phyloP scores from a whole-genome alignment of 2,113 vertebrate genomes.

The Sinosuthora webbiana region DNA sequence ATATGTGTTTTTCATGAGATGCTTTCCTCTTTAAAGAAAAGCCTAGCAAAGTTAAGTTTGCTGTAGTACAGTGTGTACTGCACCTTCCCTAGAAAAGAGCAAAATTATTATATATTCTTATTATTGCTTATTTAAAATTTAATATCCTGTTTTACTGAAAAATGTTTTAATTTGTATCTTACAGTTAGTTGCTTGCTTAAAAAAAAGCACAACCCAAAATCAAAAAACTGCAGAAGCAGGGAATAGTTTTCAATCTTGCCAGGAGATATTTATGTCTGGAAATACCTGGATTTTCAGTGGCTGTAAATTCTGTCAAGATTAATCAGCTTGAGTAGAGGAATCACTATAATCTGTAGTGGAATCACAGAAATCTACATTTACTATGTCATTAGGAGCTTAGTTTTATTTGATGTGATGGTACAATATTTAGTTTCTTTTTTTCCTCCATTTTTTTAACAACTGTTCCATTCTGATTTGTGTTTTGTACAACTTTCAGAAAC shows the following conservation, averaged over 20 bases:
- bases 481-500: conserved; percentile 75
- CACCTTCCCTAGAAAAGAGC: background rate
- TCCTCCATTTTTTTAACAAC: background rate
- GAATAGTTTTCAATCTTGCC: background rate
- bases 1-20: background rate
- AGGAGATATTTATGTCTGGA: background rate
- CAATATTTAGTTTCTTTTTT: background rate
- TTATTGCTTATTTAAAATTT: background rate
- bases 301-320: background rate
- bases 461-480: background rate
- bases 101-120: background rate
- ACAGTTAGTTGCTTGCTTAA: background rate
- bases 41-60: background rate
- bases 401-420: background rate
- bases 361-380: background rate
- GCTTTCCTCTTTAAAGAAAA: background rate
- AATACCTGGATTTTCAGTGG: background rate
- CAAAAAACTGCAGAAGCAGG: background rate
- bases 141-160: background rate
- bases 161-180: background rate
- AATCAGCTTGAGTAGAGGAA: background rate
- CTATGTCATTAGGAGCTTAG: background rate
- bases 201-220: background rate
- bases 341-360: background rate
- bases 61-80: background rate